Base-by-base conservation (phyloP, 2,797 vertebrate species). In the Enteromius trimaculatus region DNA sequence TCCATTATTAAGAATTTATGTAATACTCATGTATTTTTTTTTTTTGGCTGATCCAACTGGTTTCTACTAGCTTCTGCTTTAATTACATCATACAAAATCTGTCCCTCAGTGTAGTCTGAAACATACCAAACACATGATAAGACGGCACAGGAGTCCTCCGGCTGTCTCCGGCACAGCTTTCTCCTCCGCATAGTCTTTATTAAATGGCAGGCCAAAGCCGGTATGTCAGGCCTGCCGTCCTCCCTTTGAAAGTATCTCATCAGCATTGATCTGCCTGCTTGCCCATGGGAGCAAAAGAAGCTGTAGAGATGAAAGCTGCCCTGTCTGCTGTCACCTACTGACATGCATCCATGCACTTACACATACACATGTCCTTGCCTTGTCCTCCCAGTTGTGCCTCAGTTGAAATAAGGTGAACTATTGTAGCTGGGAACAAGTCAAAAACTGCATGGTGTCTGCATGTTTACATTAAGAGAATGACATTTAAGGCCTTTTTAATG, bases 321-420 rank as follows among this genome's bases (percentile, higher is more conserved):
- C 69, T 76, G 77, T 75, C 60, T 51, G 47, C 55, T 80, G 86
- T 85, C 80, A 66, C 58, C 71, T 42, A 44, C 80, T 85, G 47
- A 72, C 79, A 72, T n/a, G 72, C 72, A 77, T 77, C 62, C 51
- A 44, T 68, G 80, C 21, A 10, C 29, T 44, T 75, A 77, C 51
- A 42, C 60, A 37, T 39, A 26, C 37, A 77, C 17, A 1, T 14
- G 75, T 69, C 47, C 62, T 79, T 75, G 51, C 53, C 60, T 17
- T 37, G 44, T 34, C 58, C 55, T 72, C 6, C 37, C n/a, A 7
- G 29, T 31, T 31, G 29, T 31, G 29, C 29, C 29, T 31, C 29
- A 31, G 21, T 31, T 7, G 31, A 31, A 68, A 1, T 71, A 72
- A 44, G 51, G 53, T 42, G 23, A 47, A 71, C 34, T 34, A 34